Evolutionary conservation across 2,797 vertebrate genomes (phyloP), one percentile per base, ranked within the genome.

Genomic region (Esox masquinongy): DNA sequence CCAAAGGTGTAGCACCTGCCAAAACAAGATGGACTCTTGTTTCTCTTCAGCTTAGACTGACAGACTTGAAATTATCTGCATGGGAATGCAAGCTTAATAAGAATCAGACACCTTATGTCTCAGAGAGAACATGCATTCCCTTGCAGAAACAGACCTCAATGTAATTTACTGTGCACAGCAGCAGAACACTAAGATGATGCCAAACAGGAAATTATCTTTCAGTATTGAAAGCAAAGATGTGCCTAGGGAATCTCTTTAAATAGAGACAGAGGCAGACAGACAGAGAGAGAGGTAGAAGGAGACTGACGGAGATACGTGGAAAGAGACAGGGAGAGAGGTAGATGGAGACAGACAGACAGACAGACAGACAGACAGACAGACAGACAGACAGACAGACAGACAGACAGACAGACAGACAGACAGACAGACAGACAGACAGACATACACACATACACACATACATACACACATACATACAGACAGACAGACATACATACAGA

Each of bases 1-100:
- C 97, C 96, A 0, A 98, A 98, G 12, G 95, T 96, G 70, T 95
- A 97, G 88, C 97, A 99, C 90, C 98, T 99, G 90, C 70, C 66
- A 68, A 7, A 63, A 43, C 68, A 64, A 77, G 26, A 79, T 34
- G 83, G 43, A 77, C 68, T 79, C 43, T 14, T 12, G 43, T 47
- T 47, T 76, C 9, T 63, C 22, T 36, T 66, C 36, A 34, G 70
- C 36, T 19, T 43, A n/a, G 59, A 53, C 59, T 56, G 34, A 39
- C 39, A 39, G 22, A 11, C 29, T 22, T n/a, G 24, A 8, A 77
- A 51, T 74, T 26, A 77, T 78, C 24, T 4, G 15, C 12, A 24
- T 8, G 73, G 16, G 74, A 53, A 22, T 19, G 9, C 2, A 51
- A 76, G 68, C 56, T 66, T 19, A 53, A 70, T 19, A 75, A 64